Percentiles rank a stretch among this genome's conserved stretches.
phyloP scores from a whole-genome alignment of 2,113 vertebrate genomes.

The Pelecanoides urinatrix region DNA sequence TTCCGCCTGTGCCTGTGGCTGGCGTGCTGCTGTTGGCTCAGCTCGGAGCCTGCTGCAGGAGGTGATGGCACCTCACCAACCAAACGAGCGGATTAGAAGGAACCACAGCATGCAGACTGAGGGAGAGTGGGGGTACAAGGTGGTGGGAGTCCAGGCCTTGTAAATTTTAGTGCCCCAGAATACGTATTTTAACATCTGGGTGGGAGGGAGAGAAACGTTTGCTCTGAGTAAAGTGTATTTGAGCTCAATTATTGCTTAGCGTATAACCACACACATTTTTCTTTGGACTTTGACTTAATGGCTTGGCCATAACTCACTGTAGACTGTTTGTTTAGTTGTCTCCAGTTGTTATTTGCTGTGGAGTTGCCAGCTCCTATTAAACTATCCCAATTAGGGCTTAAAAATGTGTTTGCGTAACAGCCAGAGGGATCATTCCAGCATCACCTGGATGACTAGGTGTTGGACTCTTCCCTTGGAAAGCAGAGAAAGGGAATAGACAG shows the following conservation, averaged over 20 bases:
- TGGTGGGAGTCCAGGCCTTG: not conserved
- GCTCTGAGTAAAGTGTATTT: not conserved
- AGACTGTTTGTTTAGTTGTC: not conserved
- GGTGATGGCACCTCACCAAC: not conserved
- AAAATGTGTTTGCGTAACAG: not conserved
- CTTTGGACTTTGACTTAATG: not conserved
- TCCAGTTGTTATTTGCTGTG: not conserved
- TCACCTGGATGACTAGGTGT: not conserved
- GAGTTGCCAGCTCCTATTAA: not conserved
- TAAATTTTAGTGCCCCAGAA: not conserved
- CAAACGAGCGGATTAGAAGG: fast-evolving
- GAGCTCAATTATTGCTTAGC: not conserved
- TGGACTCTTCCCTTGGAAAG: not conserved
- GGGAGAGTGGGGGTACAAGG: not conserved
- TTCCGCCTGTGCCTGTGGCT: fast-evolving
- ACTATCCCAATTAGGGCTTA: not conserved
- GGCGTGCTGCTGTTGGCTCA: not conserved
- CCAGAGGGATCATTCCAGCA: not conserved
- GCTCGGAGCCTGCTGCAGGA: not conserved
- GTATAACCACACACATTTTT: not conserved
- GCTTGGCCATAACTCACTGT: not conserved
- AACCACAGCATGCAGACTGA: not conserved
- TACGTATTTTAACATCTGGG: not conserved
- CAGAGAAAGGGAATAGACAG: not conserved
- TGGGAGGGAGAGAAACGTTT: fast-evolving